Evolutionary conservation across 2,797 vertebrate species (phyloP).

Genomic region (Manis javanica): DNA sequence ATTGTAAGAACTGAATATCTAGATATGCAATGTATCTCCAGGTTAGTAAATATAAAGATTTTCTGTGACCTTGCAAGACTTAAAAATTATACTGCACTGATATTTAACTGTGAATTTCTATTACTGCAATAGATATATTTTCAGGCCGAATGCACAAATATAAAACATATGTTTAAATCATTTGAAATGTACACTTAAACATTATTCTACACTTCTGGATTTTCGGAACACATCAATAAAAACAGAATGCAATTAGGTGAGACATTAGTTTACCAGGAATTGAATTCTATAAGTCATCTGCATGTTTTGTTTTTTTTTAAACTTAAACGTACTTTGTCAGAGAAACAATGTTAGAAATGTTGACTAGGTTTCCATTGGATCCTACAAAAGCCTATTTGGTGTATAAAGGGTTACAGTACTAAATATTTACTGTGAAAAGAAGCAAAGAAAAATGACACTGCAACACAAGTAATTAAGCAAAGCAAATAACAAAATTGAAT

Average conservation of each 20-base stretch:
- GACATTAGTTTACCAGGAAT: not conserved
- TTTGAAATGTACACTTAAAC: not conserved
- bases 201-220: not conserved
- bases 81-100: not conserved
- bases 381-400: conserved; percentile 7
- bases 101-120: conserved; percentile 20
- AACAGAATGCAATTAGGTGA: not conserved
- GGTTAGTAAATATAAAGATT: not conserved
- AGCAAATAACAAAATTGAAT: conserved; percentile 35
- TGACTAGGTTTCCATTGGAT: not conserved
- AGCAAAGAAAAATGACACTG: not conserved
- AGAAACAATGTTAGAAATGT: conserved; percentile 36
- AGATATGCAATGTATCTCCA: not conserved
- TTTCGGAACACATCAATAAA: not conserved
- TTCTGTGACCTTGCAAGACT: not conserved
- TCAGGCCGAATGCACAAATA: not conserved
- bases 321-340: not conserved
- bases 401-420: not conserved
- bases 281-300: not conserved
- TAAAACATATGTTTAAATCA: conserved; percentile 4
- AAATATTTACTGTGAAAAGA: conserved; percentile 22
- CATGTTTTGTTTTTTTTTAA: not conserved
- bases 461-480: conserved; percentile 28
- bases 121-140: not conserved
- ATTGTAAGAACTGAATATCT: not conserved